Base-by-base conservation (phyloP, 2,797 vertebrate species). In the Amblyraja radiata region DNA sequence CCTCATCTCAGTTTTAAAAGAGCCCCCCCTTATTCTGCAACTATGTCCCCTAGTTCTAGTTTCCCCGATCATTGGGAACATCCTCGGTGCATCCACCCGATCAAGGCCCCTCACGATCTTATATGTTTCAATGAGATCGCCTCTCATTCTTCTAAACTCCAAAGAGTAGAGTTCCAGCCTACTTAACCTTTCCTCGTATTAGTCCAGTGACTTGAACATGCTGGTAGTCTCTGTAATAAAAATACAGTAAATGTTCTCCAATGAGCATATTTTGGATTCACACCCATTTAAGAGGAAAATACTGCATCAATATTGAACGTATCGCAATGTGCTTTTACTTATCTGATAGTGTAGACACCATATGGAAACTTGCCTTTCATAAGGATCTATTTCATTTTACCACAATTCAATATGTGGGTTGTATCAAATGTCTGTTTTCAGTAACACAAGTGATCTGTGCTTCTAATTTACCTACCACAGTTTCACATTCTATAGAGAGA, bases 401-500 rank as follows among this genome's bases (percentile, higher is more conserved):
- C 16, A 61, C 61, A 65, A 88, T 88, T 88, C 63, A 65, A 88
- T 88, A 68, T 88, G 84, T 88, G 28, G 63, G 61, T 36, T 68
- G 84, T 23, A 88, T 88, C 63, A 88, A 88, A 88, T 88, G 84
- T 68, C 61, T 68, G n/a, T 32, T 21, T 68, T 88, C 16, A 36
- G 65, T 68, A 68, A 84, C 54, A 14, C 6, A 36, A 88, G 61
- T 36, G 84, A 88, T 88, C 84, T 68, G 84, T 88, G 63, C 61
- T 14, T 68, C 63, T 68, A 65, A 88, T 88, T 88, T 88, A 88
- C 84, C 84, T 68, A 68, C 84, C 84, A 68, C 84, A 88, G 84
- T 68, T 68, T 32, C n/a, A 21, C 32, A 68, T 68, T 88, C 61
- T 88, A n/a, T 36, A 63, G 10, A 16, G 39, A 32, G n/a, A 88